Conservation (phyloP, 2,113 vertebrate genomes). For the Mormyrus lacerda region DNA sequence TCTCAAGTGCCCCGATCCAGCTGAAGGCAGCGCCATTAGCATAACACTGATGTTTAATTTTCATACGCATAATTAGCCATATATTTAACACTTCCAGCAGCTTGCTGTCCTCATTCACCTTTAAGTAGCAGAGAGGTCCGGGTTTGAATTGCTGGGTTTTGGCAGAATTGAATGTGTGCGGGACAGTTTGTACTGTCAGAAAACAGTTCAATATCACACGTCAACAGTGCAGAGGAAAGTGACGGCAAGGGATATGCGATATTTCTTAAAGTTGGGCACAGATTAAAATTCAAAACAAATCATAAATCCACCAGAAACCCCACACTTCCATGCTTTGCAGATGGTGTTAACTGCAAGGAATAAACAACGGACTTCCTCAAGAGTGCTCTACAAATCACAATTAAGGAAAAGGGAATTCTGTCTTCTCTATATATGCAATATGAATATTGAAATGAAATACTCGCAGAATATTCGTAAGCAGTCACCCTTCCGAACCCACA, state of each 20-base stretch:
- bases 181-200: constrained; percentile 8
- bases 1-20: constrained; percentile 83
- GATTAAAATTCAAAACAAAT: not conserved
- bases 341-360: not conserved
- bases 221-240: not conserved
- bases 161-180: constrained; percentile 15
- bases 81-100: constrained; percentile 94
- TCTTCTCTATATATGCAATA: not conserved
- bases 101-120: constrained; percentile 72
- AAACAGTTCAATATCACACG: not conserved
- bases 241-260: not conserved
- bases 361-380: not conserved
- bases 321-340: not conserved
- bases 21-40: constrained; percentile 89
- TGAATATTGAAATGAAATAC: not conserved
- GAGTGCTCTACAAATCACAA: not conserved
- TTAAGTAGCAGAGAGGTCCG: constrained; percentile 63
- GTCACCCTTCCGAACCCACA: not conserved
- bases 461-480: not conserved
- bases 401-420: not conserved
- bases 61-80: constrained; percentile 99
- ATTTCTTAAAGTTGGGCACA: not conserved
- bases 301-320: not conserved
- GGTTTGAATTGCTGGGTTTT: constrained; percentile 25
- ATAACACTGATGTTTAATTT: constrained; percentile 99